phyloP scores from a whole-genome alignment of 2,888 invertebrate species.

The Pterostichus niger region DNA sequence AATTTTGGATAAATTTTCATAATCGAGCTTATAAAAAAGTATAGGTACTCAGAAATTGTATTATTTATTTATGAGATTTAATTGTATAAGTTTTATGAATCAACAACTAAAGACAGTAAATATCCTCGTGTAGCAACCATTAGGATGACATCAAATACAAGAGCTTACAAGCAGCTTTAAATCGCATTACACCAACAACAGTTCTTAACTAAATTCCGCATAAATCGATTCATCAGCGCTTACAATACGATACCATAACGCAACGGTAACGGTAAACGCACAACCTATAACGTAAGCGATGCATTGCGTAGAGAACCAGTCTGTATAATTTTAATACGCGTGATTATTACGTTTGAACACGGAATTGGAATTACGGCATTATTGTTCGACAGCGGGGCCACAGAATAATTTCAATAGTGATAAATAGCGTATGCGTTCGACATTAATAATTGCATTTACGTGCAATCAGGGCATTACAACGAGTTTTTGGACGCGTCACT shows the following conservation, averaged over 20 bases:
- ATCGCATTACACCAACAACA: slow-evolving; percentile 51
- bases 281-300: background rate
- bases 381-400: slow-evolving; percentile 58
- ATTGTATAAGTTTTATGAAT: too few relatives aligned
- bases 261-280: slow-evolving; percentile 10
- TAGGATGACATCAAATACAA: slow-evolving; percentile 40
- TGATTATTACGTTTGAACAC: slow-evolving; percentile 66
- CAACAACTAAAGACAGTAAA: background rate
- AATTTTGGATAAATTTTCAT: too few relatives aligned
- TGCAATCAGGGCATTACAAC: slow-evolving; percentile 68
- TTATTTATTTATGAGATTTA: too few relatives aligned
- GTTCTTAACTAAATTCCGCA: slow-evolving; percentile 47
- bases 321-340: slow-evolving; percentile 67
- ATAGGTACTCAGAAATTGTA: too few relatives aligned
- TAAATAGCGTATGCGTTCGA: slow-evolving; percentile 66
- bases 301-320: background rate
- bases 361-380: slow-evolving; percentile 67
- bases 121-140: slow-evolving; percentile 21
- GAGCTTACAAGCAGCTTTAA: slow-evolving; percentile 48
- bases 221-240: slow-evolving; percentile 43
- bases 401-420: slow-evolving; percentile 64
- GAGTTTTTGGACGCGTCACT: slow-evolving; percentile 65
- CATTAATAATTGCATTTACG: slow-evolving; percentile 68
- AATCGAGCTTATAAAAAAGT: too few relatives aligned
- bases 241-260: slow-evolving; percentile 13